Base-by-base conservation (phyloP, 2,113 vertebrate species). In the Prunella himalayana region DNA sequence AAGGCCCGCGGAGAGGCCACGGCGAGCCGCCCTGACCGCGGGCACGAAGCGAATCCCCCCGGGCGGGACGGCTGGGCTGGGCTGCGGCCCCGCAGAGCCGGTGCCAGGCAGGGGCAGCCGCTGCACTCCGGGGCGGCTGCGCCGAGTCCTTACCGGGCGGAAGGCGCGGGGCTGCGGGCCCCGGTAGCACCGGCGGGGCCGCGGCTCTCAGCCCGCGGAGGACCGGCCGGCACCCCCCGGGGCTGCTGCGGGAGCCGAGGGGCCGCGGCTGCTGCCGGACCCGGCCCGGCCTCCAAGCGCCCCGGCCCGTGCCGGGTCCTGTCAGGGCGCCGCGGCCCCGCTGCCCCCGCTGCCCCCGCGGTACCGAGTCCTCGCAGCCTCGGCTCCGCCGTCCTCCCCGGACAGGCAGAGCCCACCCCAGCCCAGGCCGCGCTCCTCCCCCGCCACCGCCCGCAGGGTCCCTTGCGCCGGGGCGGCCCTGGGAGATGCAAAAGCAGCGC, bases 81-180 rank as follows among this genome's bases (percentile, higher is more conserved):
- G 35, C 49, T 13, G 64, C 4, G 15, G 0, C 98, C 98, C 97
- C 97, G 98, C 98, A 97, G 97, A 97, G 98, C 98, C 98, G 97
- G 98, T 3, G 53, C 68, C 65, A 1, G 31, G 59, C 60, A 37
- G 22, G 31, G 65, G 15, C 70, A 31, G 80, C 42, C 60, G 31
- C 24, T 4, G 69, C 82, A 1, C 14, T 24, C 15, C 1, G 13
- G 31, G 51, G n/a, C 31, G 35, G 61, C 18, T 9, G 50, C 33
- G 15, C 44, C 9, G 76, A 47, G 16, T 18, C 50, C 16, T 60
- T 8, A 22, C 54, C 30, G 13, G 18, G 31, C 15, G 27, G 56
- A 41, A n/a, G 30, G n/a, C 9, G 47, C 61, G 14, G 39, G 70
- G 33, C 66, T 41, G 50, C 39, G 49, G 45, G 47, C 28, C 39